A percentile compares a stretch with the other conserved stretches of the same genome.
These are phyloP conservation scores for Meloidogyne chitwoodi DNA, from an alignment of 1,140 invertebrate genomes.

Conservation along the genomic window DNA sequence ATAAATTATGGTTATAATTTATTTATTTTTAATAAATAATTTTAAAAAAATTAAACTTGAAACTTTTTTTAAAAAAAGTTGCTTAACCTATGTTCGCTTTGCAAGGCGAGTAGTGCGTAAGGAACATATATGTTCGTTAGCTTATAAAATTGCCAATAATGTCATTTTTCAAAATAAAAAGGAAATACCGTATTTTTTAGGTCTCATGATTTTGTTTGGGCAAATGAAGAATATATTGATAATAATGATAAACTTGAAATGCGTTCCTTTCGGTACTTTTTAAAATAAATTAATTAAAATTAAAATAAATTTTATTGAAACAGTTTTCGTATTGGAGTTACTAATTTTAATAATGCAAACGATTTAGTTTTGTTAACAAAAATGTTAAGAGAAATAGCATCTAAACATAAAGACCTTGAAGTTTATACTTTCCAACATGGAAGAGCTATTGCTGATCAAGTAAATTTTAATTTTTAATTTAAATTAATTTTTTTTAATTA, in stretches of 20 bases:
- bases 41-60: no score
- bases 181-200: no score
- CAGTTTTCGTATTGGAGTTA: slow-evolving; percentile 58
- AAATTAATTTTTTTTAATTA: no score
- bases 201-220: slow-evolving; percentile 59
- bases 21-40: no score
- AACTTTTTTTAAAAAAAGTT: background rate
- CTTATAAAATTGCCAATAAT: no score
- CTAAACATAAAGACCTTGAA: slow-evolving; percentile 72
- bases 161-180: background rate
- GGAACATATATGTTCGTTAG: no score
- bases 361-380: slow-evolving; percentile 53
- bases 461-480: slow-evolving; percentile 67
- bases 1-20: slow-evolving; percentile 51
- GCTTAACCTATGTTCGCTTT: no score
- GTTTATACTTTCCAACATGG: slow-evolving; percentile 88
- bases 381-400: slow-evolving; percentile 72
- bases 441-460: slow-evolving; percentile 86
- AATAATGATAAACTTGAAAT: slow-evolving; percentile 41
- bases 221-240: slow-evolving; percentile 35
- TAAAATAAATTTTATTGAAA: no score
- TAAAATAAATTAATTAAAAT: background rate
- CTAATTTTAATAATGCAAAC: slow-evolving; percentile 50
- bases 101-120: no score
- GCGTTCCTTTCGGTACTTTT: slow-evolving; percentile 40